phyloP scores from a whole-genome alignment of 2,113 vertebrate species.

The Pristiophorus japonicus region DNA sequence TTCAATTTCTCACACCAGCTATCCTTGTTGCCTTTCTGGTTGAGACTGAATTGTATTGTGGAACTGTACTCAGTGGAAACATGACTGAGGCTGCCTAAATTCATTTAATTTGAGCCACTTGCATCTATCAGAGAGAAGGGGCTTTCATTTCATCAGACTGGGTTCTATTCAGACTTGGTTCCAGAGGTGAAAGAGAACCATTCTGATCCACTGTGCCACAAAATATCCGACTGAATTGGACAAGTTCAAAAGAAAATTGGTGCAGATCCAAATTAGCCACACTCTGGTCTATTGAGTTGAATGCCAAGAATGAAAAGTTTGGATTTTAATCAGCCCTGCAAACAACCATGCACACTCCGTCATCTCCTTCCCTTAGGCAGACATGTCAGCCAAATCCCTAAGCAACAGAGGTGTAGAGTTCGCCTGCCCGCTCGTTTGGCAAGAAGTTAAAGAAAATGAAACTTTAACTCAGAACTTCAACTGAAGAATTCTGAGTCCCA shows the following conservation, averaged over 20 bases:
- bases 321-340: not conserved
- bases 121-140: not conserved
- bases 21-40: not conserved
- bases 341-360: not conserved
- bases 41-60: no score
- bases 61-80: not conserved
- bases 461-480: not conserved
- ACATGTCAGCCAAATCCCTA: not conserved
- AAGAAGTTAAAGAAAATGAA: constrained; percentile 19
- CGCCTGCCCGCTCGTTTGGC: rapidly evolving
- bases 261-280: not conserved
- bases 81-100: not conserved
- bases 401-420: not conserved
- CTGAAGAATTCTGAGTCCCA: not conserved
- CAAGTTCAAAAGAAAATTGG: not conserved
- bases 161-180: not conserved
- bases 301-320: not conserved
- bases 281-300: not conserved
- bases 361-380: not conserved
- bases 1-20: not conserved
- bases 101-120: not conserved
- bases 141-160: not conserved
- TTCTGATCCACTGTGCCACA: not conserved
- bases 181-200: not conserved
- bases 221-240: not conserved